Percentiles rank a stretch among this genome's conserved stretches.
These are phyloP conservation scores for Scylla paramamosain DNA, from an alignment of 1,140 invertebrate genomes.

Conservation along the genomic window DNA sequence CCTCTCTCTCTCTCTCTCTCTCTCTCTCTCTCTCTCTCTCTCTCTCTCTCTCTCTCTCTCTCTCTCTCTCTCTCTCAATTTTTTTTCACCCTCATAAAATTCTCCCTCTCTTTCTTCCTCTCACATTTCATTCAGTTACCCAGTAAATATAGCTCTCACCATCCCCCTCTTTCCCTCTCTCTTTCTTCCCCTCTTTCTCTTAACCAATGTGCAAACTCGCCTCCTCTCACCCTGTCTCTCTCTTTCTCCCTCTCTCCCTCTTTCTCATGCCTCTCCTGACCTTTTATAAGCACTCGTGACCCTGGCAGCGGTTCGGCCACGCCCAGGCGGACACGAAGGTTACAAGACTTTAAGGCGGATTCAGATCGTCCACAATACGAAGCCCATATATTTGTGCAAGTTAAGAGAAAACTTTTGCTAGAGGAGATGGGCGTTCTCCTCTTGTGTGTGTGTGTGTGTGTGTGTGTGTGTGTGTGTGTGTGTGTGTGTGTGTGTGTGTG, in stretches of 20 bases:
- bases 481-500: too few species aligned
- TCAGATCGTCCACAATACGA: neutral
- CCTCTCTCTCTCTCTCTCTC: neutral
- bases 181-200: neutral
- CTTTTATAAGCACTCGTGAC: neutral
- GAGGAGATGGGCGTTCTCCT: neutral
- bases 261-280: neutral
- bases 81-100: neutral
- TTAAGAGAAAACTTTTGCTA: neutral
- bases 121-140: neutral
- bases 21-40: neutral
- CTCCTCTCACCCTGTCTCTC: neutral
- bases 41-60: neutral
- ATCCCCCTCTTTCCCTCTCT: neutral
- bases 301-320: neutral
- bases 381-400: neutral
- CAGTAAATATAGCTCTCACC: neutral
- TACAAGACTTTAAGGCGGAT: neutral
- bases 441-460: too few species aligned
- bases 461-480: too few species aligned
- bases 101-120: neutral
- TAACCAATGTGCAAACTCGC: neutral
- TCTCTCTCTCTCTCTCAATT: neutral
- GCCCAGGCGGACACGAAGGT: neutral
- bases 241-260: neutral